Percentiles rank a stretch among this genome's conserved stretches.
Evolutionary conservation across 1,140 invertebrate genomes (phyloP).

Genomic region (Aphidius gifuensis): DNA sequence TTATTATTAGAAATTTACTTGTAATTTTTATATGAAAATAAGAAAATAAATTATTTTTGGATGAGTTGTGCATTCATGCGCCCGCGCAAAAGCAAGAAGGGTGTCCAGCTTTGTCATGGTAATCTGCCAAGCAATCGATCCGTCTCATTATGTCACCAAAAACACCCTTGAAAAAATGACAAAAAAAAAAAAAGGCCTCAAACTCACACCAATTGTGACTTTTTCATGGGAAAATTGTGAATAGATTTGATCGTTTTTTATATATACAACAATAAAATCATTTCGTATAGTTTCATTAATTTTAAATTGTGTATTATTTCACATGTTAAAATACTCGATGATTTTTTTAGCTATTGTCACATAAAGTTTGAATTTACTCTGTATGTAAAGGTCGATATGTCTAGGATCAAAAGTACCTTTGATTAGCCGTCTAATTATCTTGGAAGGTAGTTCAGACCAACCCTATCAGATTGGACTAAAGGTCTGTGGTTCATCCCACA

Average conservation of each 20-base stretch:
- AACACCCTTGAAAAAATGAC: constrained; percentile 17
- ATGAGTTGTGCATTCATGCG: constrained; percentile 21
- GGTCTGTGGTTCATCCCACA: constrained; percentile 38
- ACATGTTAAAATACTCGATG: too few relatives aligned
- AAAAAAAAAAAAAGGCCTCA: constrained; percentile 33
- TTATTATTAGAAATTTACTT: too few relatives aligned
- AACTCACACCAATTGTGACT: constrained; percentile 7
- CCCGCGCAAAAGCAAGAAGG: constrained; percentile 32
- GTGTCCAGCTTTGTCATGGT: constrained; percentile 48
- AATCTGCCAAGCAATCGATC: constrained; percentile 50
- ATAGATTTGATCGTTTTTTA: not conserved
- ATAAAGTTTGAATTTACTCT: too few relatives aligned
- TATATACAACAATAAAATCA: not conserved
- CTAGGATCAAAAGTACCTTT: too few relatives aligned
- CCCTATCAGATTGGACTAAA: constrained; percentile 39
- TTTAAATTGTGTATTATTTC: too few relatives aligned
- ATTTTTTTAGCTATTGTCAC: too few relatives aligned
- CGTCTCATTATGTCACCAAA: constrained; percentile 48
- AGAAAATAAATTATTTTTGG: not conserved
- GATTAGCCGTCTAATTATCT: constrained; percentile 54
- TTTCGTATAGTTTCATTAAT: too few relatives aligned
- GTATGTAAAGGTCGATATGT: too few relatives aligned
- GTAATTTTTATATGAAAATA: too few relatives aligned
- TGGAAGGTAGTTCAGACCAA: constrained; percentile 32
- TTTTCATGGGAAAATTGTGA: constrained; percentile 41